phyloP scores from a whole-genome alignment of 37 sponge, comb jelly and placozoan genomes.

The Agelas oroides region DNA sequence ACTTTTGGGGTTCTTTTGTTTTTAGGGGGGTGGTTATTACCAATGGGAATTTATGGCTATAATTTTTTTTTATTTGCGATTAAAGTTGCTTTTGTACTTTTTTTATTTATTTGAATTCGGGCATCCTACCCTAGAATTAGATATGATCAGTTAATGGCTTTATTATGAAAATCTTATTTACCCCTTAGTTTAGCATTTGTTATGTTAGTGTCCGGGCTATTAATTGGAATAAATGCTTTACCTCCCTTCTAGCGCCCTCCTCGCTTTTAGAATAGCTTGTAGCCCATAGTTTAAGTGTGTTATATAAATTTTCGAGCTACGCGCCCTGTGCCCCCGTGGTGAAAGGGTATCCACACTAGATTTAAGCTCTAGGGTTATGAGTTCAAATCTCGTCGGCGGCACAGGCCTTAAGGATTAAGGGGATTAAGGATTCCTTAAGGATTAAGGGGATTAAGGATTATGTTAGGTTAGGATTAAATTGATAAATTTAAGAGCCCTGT shows the following conservation, averaged over 20 bases:
- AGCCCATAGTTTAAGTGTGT: too few species aligned
- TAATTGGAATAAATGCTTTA: slow-evolving; percentile 61
- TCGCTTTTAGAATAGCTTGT: neutral
- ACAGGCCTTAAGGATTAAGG: too few species aligned
- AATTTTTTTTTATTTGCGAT: slow-evolving; percentile 39
- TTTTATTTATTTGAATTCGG: slow-evolving; percentile 76
- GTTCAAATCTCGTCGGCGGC: slow-evolving; percentile 69
- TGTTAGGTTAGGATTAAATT: too few species aligned
- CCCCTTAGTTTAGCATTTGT: slow-evolving; percentile 79
- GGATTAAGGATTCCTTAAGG: too few species aligned
- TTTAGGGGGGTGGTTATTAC: slow-evolving; percentile 59
- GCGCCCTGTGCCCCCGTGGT: too few species aligned
- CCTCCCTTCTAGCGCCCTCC: slow-evolving; percentile 35
- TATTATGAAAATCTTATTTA: slow-evolving; percentile 82
- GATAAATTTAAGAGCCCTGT: too few species aligned
- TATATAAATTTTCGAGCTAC: too few species aligned
- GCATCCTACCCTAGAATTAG: slow-evolving; percentile 70
- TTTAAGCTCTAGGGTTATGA: slow-evolving; percentile 39
- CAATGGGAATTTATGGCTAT: neutral
- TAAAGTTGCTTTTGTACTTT: slow-evolving; percentile 57
- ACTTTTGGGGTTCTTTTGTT: slow-evolving; percentile 72
- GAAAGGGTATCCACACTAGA: too few species aligned
- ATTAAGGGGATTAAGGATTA: too few species aligned
- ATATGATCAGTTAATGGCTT: slow-evolving; percentile 84
- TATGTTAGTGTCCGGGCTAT: slow-evolving; percentile 59